Evolutionary conservation across 2,888 invertebrate species (phyloP), one percentile per base, ranked within the genome.

Genomic region (Flexamia atlantica): DNA sequence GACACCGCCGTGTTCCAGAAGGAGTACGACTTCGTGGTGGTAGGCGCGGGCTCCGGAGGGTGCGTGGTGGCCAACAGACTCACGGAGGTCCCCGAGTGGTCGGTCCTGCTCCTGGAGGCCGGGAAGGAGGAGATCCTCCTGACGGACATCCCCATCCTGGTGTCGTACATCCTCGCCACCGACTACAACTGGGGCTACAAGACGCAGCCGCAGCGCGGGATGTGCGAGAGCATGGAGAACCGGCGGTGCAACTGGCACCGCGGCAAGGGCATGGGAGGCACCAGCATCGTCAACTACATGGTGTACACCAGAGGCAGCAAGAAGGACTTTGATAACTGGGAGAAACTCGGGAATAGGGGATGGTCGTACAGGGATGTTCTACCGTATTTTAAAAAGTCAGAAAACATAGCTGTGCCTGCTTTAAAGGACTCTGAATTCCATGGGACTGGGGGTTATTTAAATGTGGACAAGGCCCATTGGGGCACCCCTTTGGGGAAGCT

Each of bases 361-460:
- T 92, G 92, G 92, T 88, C 89, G 32, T 90, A 88, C 86, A 83
- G 88, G 5, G 88, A 89, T 36, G 88, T 90, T 4, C 87, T 90
- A 9, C 88, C 88, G 17, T 90, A 90, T 85, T 92, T 92, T 86
- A 86, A 87, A 57, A 89, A 89, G 85, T 88, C 88, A 0, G 89
- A 90, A 83, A 87, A 89, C 88, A 87, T 89, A 88, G 81, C 83
- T 32, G 85, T 88, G 0, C 85, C 87, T 10, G 85, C 84, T 10
- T 72, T 89, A 25, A 87, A 86, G 85, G 89, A 89, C 85, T 90
- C 93, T 20, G 89, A 89, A 3, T 93, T 92, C 87, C 93, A 95
- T 90, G 92, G 91, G 83, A 91, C 90, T 10, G 92, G 92, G 20
- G 96, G 95, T 0, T 92, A 92, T 7, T 88, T 94, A 64, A 92